These are phyloP conservation scores for Listronotus oregonensis DNA, from an alignment of 1,140 invertebrate species.

Conservation along the genomic window DNA sequence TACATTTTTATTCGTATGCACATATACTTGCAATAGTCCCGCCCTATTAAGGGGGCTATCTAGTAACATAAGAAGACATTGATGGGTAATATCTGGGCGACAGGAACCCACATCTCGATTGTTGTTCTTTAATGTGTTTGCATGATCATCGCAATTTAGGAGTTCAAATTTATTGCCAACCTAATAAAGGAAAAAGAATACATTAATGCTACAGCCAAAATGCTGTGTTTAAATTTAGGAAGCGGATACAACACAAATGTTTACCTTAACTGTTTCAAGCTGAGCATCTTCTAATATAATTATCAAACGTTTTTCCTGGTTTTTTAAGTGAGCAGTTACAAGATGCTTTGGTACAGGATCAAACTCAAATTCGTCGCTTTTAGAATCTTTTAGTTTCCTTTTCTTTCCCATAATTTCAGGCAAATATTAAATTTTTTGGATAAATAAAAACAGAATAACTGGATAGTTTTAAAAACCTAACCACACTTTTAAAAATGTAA, in stretches of 20 bases:
- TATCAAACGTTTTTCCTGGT: slow-evolving; percentile 89
- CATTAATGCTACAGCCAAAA: not conserved
- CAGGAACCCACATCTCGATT: slow-evolving; percentile 82
- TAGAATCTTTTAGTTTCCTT: slow-evolving; percentile 60
- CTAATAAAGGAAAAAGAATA: slow-evolving; percentile 60
- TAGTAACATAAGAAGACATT: slow-evolving; percentile 94
- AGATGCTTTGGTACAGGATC: slow-evolving; percentile 72
- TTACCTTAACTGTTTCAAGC: slow-evolving; percentile 92
- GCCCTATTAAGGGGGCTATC: slow-evolving; percentile 95
- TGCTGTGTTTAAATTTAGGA: not conserved
- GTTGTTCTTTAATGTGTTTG: slow-evolving; percentile 80
- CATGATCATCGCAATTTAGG: slow-evolving; percentile 93
- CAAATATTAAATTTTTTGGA: too few species aligned
- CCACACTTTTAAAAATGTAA: too few species aligned
- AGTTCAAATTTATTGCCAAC: slow-evolving; percentile 87
- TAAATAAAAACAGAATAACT: too few species aligned
- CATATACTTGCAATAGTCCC: slow-evolving; percentile 88
- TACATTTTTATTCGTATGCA: slow-evolving; percentile 95
- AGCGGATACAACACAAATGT: not conserved
- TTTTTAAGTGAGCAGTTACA: slow-evolving; percentile 69
- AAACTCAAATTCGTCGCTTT: slow-evolving; percentile 67
- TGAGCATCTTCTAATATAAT: slow-evolving; percentile 93
- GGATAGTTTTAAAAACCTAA: not conserved
- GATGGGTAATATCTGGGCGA: slow-evolving; percentile 94
- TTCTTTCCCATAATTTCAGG: slow-evolving; percentile 66